Conservation (phyloP, 92 coral and sea anemone species). For the Palythoa caribaeorum region DNA sequence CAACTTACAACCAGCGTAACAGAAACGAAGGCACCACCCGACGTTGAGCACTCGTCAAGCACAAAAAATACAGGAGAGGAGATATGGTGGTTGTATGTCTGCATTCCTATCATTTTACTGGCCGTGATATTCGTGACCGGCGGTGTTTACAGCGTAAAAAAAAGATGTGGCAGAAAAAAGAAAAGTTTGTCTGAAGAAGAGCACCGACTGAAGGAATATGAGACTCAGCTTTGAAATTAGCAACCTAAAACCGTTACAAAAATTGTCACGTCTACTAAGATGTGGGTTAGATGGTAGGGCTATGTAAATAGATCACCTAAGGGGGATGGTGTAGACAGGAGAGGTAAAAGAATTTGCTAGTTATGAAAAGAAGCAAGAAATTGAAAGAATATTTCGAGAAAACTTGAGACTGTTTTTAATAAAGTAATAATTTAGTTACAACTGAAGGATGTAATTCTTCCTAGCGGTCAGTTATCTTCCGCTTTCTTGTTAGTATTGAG, state of each 20-base stretch:
- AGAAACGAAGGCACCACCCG: background rate
- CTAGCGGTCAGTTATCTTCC: no score
- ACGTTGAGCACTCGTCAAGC: background rate
- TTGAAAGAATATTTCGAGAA: no score
- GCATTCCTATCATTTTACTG: constrained; percentile 84
- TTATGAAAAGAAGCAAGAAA: no score
- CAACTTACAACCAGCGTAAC: background rate
- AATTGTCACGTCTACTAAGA: background rate
- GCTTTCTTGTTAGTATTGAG: no score
- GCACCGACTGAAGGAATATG: background rate
- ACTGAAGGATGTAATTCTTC: no score
- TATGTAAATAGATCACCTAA: background rate
- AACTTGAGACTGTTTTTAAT: no score
- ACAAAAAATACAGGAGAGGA: constrained; percentile 1
- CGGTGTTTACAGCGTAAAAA: constrained; percentile 67
- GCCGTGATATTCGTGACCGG: constrained; percentile 77
- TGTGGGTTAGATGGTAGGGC: background rate
- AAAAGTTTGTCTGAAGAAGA: constrained; percentile 5
- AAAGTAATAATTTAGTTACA: no score
- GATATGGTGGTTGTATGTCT: constrained; percentile 93
- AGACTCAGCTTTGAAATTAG: background rate
- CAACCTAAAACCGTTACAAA: background rate
- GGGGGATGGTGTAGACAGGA: background rate
- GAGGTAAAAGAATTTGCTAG: no score
- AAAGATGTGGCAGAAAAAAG: constrained; percentile 18